Conservation (phyloP, 2,113 vertebrate species). For the Nycticorax nycticorax region DNA sequence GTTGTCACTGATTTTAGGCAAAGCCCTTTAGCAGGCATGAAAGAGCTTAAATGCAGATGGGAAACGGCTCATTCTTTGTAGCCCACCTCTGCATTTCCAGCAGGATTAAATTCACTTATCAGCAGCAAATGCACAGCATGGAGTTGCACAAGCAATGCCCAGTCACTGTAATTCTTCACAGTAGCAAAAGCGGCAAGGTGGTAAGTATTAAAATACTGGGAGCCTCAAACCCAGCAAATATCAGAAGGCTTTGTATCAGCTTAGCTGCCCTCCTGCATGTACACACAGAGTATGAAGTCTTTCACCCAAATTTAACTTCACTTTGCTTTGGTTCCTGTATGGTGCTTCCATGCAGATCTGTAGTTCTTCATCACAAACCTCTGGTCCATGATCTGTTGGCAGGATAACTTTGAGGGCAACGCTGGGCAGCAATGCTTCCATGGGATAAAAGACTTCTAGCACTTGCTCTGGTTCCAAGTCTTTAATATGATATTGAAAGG, state of each 20-base stretch:
- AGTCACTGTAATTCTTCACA: not conserved
- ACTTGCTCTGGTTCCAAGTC: not conserved
- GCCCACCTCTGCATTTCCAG: not conserved
- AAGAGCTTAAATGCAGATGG: not conserved
- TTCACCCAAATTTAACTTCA: not conserved
- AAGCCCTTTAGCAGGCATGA: not conserved
- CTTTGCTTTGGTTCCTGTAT: not conserved
- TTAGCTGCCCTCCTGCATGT: not conserved
- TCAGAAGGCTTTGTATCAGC: not conserved
- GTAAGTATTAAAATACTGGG: not conserved
- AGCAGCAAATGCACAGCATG: not conserved
- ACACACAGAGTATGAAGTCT: not conserved
- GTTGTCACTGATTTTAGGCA: conserved; percentile 9
- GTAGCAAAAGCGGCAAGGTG: not conserved
- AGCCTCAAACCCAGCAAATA: not conserved
- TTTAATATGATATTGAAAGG: rapidly evolving
- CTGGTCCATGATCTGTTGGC: not conserved
- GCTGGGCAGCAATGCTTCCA: not conserved
- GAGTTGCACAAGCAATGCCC: not conserved
- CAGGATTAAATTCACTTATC: not conserved
- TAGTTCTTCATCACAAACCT: not conserved
- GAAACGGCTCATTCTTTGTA: not conserved
- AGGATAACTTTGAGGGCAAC: not conserved
- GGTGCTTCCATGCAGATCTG: not conserved
- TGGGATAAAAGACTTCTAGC: not conserved